Evolutionary conservation across 2,113 vertebrate genomes (phyloP).

Genomic region (Dasyornis broadbenti): DNA sequence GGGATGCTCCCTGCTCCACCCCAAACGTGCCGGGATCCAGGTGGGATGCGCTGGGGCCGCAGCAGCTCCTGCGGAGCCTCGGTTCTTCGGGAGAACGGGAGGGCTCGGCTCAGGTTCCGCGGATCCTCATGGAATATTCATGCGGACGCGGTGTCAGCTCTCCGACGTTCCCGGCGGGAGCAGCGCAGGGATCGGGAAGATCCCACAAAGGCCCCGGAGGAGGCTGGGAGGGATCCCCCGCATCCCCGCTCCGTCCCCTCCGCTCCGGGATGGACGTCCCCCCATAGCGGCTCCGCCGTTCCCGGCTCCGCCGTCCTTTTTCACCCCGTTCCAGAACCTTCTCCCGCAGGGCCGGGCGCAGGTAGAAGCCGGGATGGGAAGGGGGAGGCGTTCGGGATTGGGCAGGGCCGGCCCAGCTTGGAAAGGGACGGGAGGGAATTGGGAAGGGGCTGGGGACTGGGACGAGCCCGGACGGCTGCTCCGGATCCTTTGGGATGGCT

Average conservation of each 20-base stretch:
- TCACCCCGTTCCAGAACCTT: not conserved
- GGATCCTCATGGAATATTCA: not conserved
- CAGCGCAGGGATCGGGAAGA: not conserved
- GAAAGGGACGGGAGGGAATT: not conserved
- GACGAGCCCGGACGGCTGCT: not conserved
- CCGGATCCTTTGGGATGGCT: rapidly evolving
- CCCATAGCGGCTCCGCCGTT: rapidly evolving
- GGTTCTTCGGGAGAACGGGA: rapidly evolving
- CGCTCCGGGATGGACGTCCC: rapidly evolving
- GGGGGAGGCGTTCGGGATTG: not conserved
- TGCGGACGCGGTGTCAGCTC: not conserved
- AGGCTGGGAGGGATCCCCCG: not conserved
- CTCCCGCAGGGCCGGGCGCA: not conserved
- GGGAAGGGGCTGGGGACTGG: not conserved
- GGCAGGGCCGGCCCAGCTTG: not conserved
- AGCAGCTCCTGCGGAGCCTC: rapidly evolving
- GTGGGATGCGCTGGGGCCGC: rapidly evolving
- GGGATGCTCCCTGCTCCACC: rapidly evolving
- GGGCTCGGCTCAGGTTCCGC: not conserved
- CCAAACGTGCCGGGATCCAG: no score
- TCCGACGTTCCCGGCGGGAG: not conserved
- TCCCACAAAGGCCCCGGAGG: not conserved
- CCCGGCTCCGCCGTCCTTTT: rapidly evolving
- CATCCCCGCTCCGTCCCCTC: not conserved
- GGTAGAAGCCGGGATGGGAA: not conserved